Evolutionary conservation across 2,888 invertebrate genomes (phyloP).

Genomic region (Napeogenes sylphis): DNA sequence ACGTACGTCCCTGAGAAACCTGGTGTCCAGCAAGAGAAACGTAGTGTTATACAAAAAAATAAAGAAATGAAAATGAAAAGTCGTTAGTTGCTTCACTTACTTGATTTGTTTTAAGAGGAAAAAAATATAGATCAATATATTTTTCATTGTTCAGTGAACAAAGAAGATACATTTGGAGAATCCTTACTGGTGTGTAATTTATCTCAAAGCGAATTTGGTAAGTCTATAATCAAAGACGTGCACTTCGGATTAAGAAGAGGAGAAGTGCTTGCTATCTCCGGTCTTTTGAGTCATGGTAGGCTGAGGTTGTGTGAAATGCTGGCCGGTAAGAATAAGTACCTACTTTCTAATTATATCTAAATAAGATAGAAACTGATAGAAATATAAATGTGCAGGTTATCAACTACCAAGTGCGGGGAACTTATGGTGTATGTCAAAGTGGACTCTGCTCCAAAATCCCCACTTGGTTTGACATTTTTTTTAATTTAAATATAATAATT

Average conservation of each 20-base stretch:
- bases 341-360: no score
- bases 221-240: slow-evolving; percentile 42
- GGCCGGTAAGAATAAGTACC: slow-evolving; percentile 35
- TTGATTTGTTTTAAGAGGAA: slow-evolving; percentile 6
- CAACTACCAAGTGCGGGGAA: slow-evolving; percentile 44
- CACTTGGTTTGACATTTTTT: slow-evolving; percentile 40
- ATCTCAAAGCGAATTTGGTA: slow-evolving; percentile 35
- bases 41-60: slow-evolving; percentile 42
- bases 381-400: slow-evolving; percentile 34
- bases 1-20: slow-evolving; percentile 14
- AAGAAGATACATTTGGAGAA: slow-evolving; percentile 51
- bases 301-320: slow-evolving; percentile 47
- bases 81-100: slow-evolving; percentile 33
- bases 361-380: no score
- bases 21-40: slow-evolving; percentile 42
- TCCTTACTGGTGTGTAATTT: slow-evolving; percentile 48
- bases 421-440: slow-evolving; percentile 50
- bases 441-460: slow-evolving; percentile 41
- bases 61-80: slow-evolving; percentile 34
- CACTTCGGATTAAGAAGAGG: slow-evolving; percentile 56
- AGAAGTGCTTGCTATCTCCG: slow-evolving; percentile 54
- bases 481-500: background rate
- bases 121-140: no score
- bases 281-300: slow-evolving; percentile 52
- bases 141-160: slow-evolving; percentile 18